Conservation (phyloP, 2,113 vertebrate species). For the Sminthopsis crassicaudata region DNA sequence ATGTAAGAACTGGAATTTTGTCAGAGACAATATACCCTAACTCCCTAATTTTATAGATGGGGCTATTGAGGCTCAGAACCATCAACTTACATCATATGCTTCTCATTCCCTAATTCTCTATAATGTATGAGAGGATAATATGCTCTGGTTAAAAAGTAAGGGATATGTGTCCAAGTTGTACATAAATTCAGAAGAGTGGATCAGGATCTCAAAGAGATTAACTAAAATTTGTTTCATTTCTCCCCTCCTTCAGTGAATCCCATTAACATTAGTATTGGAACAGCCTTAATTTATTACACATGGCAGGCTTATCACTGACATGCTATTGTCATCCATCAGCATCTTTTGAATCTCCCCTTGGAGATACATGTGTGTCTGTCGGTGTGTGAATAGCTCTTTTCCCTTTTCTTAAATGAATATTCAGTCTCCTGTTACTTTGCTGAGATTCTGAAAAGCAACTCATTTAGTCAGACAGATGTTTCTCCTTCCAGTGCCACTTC, state of each 20-base stretch:
- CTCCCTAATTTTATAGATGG: background rate
- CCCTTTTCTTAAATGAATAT: background rate
- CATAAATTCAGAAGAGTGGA: background rate
- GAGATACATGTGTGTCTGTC: background rate
- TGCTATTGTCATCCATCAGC: background rate
- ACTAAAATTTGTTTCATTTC: background rate
- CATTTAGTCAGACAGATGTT: conserved; percentile 33
- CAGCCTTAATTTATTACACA: background rate
- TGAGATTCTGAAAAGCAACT: background rate
- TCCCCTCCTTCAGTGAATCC: background rate
- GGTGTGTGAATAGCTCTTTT: background rate
- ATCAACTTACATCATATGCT: background rate
- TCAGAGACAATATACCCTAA: background rate
- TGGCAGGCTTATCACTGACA: background rate
- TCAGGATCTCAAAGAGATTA: background rate
- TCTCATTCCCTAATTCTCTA: background rate
- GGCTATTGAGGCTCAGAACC: background rate
- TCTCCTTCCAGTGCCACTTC: conserved; percentile 17
- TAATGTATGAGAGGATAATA: background rate
- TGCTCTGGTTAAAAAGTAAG: background rate
- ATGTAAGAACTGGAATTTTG: background rate
- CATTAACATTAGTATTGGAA: background rate
- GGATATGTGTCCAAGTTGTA: background rate
- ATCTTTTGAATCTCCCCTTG: conserved; percentile 5
- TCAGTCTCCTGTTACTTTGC: background rate